These are phyloP conservation scores for Pomatorhinus ruficollis DNA, from an alignment of 2,113 vertebrate genomes.

Conservation along the genomic window DNA sequence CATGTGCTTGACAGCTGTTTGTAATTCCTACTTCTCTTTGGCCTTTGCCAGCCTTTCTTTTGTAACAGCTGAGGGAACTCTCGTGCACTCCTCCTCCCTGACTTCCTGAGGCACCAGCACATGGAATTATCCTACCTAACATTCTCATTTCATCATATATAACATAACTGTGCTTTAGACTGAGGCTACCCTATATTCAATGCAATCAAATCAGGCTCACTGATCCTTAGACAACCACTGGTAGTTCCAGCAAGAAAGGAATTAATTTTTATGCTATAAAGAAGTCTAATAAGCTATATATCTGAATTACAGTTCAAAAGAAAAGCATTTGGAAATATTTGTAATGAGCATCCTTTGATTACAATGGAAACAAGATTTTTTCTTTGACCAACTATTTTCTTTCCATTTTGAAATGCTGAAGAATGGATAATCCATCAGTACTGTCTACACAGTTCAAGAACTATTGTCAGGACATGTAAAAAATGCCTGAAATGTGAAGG, in stretches of 20 bases:
- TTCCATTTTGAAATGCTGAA: conserved; percentile 59
- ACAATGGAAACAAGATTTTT: not conserved
- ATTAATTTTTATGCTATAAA: not conserved
- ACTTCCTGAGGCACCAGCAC: not conserved
- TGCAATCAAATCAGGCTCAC: not conserved
- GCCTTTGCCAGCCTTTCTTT: not conserved
- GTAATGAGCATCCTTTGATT: not conserved
- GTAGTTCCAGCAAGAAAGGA: not conserved
- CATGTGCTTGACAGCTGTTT: not conserved
- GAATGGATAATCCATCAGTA: conserved; percentile 62
- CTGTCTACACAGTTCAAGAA: conserved; percentile 50
- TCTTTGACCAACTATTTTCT: not conserved
- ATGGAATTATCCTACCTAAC: not conserved
- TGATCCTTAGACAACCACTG: not conserved
- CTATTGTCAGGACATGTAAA: conserved; percentile 59
- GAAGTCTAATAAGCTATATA: not conserved
- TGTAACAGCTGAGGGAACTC: not conserved
- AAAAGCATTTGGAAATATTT: conserved; percentile 34
- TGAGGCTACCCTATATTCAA: not conserved
- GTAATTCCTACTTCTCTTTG: not conserved
- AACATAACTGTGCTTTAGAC: not conserved
- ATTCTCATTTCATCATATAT: not conserved
- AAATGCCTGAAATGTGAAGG: conserved; percentile 38
- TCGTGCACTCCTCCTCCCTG: not conserved
- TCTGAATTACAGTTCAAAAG: not conserved